Percentiles rank a stretch among this genome's conserved stretches.
Conservation (phyloP, 2,113 vertebrate genomes). For the Psephotus haematonotus region DNA sequence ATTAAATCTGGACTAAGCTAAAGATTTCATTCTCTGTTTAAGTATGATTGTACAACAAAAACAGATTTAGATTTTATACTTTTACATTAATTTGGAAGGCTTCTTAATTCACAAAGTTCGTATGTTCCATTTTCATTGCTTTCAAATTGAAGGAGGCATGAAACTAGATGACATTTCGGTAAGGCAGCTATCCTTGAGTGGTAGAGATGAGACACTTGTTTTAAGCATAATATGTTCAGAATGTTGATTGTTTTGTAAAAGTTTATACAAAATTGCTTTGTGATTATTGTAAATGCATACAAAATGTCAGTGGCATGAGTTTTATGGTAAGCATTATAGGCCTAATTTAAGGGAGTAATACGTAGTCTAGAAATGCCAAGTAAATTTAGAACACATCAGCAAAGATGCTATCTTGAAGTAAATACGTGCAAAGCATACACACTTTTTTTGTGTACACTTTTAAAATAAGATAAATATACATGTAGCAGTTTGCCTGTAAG, state of each 20-base stretch:
- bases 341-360: constrained; percentile 28
- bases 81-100: background rate
- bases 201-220: background rate
- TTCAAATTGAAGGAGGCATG: background rate
- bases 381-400: background rate
- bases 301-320: constrained; percentile 4
- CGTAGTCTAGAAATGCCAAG: background rate
- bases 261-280: background rate
- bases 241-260: constrained; percentile 14
- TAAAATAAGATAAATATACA: background rate
- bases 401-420: constrained; percentile 14
- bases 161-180: background rate
- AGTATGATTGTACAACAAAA: background rate
- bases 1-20: constrained; percentile 45
- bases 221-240: background rate
- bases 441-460: background rate
- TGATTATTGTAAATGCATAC: constrained; percentile 24
- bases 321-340: constrained; percentile 38
- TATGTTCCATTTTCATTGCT: constrained; percentile 16
- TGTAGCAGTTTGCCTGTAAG: background rate
- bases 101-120: background rate
- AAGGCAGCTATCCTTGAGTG: background rate
- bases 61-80: background rate
- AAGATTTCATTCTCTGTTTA: constrained; percentile 31
- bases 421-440: background rate